Base-by-base conservation (phyloP, 2,888 invertebrate genomes). In the Icerya purchasi region DNA sequence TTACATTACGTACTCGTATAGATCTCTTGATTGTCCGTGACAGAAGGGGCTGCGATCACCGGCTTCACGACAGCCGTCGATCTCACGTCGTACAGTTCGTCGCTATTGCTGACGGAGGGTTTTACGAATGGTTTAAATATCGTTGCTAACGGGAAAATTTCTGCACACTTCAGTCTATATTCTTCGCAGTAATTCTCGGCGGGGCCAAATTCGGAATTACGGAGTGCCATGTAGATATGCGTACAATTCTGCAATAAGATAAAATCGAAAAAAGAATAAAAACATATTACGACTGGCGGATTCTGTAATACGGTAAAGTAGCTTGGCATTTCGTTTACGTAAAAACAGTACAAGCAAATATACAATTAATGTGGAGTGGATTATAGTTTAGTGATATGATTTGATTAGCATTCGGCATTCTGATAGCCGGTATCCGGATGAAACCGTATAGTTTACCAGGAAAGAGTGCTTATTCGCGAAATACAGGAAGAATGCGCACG, bases 191-290 rank as follows among this genome's bases (percentile, higher is more conserved):
- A 72, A 58, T 72, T 70, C 62, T 85, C 82, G 71, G 82, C 83
- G 22, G 77, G 72, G 1, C 91, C 91, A 70, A 93, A 86, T 66
- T 85, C 83, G 58, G 88, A 89, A 65, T 79, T 80, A 65, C 78
- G 77, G 68, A 93, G 76, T 64, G 85, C 81, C 65, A 83, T 81
- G 66, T 88, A 75, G 61, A 90, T 83, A 66, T 83, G 82, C 65
- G 82, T 80, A 74, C 90, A 91, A 68, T 80, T 84, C 84, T 88
- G 74, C n/a, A 77, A 72, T 61, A 59, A 57, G 55, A 52, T 55
- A 50, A 54, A 57, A 60, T 59, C 58, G 51, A 53, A 23, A 52
- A 20, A 61, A 49, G 14, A 50, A 22, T 23, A 22, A 22, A 22
- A 22, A 19, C 55, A 55, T 55, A 2, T 36, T 20, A 8, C n/a